Conservation (phyloP, 2,888 invertebrate species). For the Phengaris alcon region DNA sequence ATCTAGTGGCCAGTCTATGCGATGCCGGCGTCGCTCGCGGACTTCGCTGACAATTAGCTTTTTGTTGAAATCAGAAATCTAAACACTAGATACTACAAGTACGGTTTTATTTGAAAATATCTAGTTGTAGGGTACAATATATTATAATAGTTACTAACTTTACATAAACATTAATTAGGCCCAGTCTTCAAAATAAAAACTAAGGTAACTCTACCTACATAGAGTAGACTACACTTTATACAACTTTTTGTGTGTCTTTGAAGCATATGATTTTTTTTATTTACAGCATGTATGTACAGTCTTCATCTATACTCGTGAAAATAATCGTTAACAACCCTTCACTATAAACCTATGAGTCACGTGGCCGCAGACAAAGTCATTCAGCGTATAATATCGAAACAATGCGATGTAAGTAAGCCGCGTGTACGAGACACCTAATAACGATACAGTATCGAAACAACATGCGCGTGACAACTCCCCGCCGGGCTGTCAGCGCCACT, state of each 20-base stretch:
- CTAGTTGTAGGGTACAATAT: too few species aligned
- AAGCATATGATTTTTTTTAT: too few species aligned
- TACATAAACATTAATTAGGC: too few species aligned
- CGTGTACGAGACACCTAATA: conserved; percentile 65
- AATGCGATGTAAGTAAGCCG: conserved; percentile 54
- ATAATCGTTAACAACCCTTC: neutral
- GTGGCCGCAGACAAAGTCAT: conserved; percentile 1
- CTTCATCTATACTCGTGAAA: neutral
- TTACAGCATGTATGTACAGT: too few species aligned
- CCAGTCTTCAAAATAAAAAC: too few species aligned
- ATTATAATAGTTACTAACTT: too few species aligned
- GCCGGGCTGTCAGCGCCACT: conserved; percentile 67
- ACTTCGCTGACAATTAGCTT: conserved; percentile 24
- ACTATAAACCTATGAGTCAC: neutral
- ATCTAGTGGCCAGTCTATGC: conserved; percentile 68
- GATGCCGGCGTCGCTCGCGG: conserved; percentile 50
- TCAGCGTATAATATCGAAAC: conserved; percentile 33
- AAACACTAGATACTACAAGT: too few species aligned
- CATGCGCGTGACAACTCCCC: conserved; percentile 61
- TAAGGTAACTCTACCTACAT: too few species aligned
- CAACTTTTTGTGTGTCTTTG: too few species aligned
- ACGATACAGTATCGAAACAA: conserved; percentile 66
- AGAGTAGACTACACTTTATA: too few species aligned
- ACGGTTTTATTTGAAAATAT: neutral
- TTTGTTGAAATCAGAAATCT: neutral